phyloP scores from a whole-genome alignment of 1,140 invertebrate genomes.

The Drosophila mauritiana region DNA sequence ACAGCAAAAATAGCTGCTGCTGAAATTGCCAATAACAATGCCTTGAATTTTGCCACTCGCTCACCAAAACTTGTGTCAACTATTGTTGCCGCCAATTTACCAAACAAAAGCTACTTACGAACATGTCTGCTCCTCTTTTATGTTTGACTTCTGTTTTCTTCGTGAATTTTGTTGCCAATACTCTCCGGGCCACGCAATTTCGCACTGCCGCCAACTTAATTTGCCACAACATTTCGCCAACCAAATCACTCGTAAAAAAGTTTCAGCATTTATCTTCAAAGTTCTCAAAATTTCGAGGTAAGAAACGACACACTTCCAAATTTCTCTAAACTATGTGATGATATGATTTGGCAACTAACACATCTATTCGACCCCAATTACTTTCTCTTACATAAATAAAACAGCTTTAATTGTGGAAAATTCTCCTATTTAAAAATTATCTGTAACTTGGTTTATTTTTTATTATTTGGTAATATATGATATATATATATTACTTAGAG shows the following conservation, averaged over 20 bases:
- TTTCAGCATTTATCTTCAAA: background rate
- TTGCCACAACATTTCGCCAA: conserved; percentile 40
- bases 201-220: conserved; percentile 60
- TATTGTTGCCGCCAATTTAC: conserved; percentile 54
- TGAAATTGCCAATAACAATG: conserved; percentile 53
- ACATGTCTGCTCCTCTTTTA: conserved; percentile 28
- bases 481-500: no score
- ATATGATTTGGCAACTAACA: no score
- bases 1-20: conserved; percentile 13
- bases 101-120: conserved; percentile 54
- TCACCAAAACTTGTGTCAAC: conserved; percentile 44
- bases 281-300: background rate
- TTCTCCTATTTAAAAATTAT: no score
- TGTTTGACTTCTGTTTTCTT: conserved; percentile 15
- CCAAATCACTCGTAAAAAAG: conserved; percentile 24
- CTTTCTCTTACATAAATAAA: no score
- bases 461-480: no score
- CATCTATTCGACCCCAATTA: no score
- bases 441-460: no score
- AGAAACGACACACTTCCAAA: background rate
- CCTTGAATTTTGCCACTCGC: conserved; percentile 44
- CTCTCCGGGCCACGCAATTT: conserved; percentile 46
- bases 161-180: conserved; percentile 37
- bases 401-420: no score
- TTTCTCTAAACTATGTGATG: no score